A percentile compares a stretch with the other conserved stretches of the same genome.
Conservation (phyloP, 2,797 vertebrate genomes). For the Cyprinodon diabolis region DNA sequence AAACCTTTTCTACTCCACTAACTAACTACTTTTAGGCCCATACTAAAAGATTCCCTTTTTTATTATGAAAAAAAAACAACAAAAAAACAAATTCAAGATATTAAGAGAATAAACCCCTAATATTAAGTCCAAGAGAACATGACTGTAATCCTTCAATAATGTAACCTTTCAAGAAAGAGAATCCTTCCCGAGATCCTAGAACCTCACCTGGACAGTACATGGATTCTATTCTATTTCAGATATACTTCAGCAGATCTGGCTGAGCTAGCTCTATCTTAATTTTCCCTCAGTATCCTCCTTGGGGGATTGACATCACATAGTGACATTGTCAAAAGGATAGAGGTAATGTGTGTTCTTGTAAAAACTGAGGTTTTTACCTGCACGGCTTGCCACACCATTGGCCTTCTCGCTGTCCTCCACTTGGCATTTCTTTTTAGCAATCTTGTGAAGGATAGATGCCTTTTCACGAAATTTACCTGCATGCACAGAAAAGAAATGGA, state of each 20-base stretch:
- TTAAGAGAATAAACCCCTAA: too few species aligned
- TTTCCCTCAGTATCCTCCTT: neutral
- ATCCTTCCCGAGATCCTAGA: too few species aligned
- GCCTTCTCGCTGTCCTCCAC: slow-evolving; percentile 93
- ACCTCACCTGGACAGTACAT: too few species aligned
- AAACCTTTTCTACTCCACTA: too few species aligned
- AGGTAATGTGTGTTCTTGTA: neutral
- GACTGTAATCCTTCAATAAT: too few species aligned
- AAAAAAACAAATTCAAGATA: too few species aligned
- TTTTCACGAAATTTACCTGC: slow-evolving; percentile 97
- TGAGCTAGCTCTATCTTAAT: neutral
- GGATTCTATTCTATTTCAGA: too few species aligned
- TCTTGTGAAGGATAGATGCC: slow-evolving; percentile 97
- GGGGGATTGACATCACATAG: neutral
- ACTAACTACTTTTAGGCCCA: too few species aligned
- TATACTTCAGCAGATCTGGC: neutral
- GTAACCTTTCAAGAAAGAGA: too few species aligned
- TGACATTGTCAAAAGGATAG: neutral
- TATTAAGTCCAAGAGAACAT: too few species aligned
- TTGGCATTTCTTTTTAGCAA: slow-evolving; percentile 98
- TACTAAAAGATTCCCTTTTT: too few species aligned
- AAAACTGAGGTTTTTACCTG: slow-evolving; percentile 76
- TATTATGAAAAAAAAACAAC: too few species aligned
- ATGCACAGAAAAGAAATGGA: slow-evolving; percentile 39
- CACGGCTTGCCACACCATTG: slow-evolving; percentile 89